Base-by-base conservation (phyloP, 2,113 vertebrate species). In the Ciconia boyciana region DNA sequence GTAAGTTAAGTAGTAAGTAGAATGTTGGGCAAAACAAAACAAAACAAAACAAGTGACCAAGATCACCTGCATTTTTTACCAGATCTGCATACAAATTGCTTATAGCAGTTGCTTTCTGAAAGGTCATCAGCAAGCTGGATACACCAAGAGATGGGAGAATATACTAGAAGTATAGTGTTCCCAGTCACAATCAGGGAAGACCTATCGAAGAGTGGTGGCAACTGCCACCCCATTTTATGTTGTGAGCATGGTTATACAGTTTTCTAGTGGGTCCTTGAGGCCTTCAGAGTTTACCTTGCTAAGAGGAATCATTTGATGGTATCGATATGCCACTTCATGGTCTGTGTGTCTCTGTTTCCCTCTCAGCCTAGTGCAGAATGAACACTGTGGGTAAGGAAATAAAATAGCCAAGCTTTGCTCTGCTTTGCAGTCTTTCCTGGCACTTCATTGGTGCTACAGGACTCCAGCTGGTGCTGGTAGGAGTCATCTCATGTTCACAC, bases 371-470 rank as follows among this genome's bases (percentile, higher is more conserved):
- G 10, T 3, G 8, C 4, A 72, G 44, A 66, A 54, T 8, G 16
- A 62, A 25, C 14, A 8, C 6, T 14, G 28, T 0, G 3, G 10
- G 9, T 28, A 55, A 69, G 26, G 8, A 75, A 84, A 74, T n/a
- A 57, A 87, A 78, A 88, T 1, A 49, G 4, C 7, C 26, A 77
- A 31, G 28, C 2, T 69, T 55, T 75, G 9, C 10, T 31, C 24
- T 62, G 14, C 13, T 83, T 77, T 39, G 13, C 6, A 39, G 24
- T 36, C 10, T 66, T 65, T 52, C 4, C 11, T 51, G 28, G 13
- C 10, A 46, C 34, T 22, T 83, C 0, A 0, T 11, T 58, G 11
- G 25, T 87, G 22, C 24, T 77, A 3, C 21, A 49, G 41, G 16
- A 24, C 14, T 69, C 13, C n/a, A 31, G 11, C 4, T 34, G 10